Evolutionary conservation across 2,888 invertebrate species (phyloP), one percentile per base, ranked within the genome.

Genomic region (Petrolisthes cinctipes): DNA sequence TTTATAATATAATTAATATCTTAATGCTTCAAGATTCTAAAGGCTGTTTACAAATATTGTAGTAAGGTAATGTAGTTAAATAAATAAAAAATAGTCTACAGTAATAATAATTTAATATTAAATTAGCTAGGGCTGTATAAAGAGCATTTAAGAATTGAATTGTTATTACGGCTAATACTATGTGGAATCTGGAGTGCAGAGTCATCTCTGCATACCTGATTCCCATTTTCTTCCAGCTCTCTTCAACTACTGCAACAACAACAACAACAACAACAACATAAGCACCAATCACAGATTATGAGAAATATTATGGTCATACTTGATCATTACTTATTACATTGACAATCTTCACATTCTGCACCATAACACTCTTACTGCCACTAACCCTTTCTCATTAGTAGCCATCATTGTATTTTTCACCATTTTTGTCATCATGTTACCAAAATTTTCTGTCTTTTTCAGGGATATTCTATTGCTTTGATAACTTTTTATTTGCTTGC

Each of bases 161-260:
- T 37, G 37, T 37, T 37, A 37, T n/a, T 71, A n/a, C 71, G 6
- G n/a, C 71, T 71, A 71, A 71, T 71, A 6, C 20, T n/a, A 71
- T 84, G 81, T 80, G 87, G 87, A 88, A 51, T 79, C 76, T 84
- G 84, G 61, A 53, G 76, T 88, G 81, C 87, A 84, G 81, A 75
- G 75, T 20, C n/a, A 68, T 78, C 6, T 75, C 80, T 88, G 87
- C 83, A 88, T 88, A 84, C n/a, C 83, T 88, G 87, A 76, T 88
- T 88, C 87, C 87, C 87, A 88, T 88, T 88, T n/a, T 84, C 75
- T 88, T 88, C 9, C 87, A 88, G 87, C 61, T 68, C 83, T 76
- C 81, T 51, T 20, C 53, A 75, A 56, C 75, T 56, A n/a, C 61
- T n/a, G 3, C n/a, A 71, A 71, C 20, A n/a, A 71, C 71, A 71